These are phyloP conservation scores for Erethizon dorsatum DNA, from an alignment of 2,797 vertebrate species.

Conservation along the genomic window DNA sequence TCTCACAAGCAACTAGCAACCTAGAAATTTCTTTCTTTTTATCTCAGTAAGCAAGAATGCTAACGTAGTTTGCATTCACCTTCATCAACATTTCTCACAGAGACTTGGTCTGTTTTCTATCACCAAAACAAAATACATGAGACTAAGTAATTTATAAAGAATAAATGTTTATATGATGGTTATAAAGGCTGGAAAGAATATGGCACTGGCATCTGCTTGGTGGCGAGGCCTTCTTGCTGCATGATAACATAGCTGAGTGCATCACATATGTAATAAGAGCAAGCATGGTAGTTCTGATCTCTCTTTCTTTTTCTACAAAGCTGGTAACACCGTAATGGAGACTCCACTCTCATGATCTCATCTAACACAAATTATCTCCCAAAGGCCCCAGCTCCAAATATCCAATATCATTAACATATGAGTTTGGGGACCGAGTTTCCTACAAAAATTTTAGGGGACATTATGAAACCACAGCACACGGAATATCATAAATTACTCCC, in stretches of 20 bases:
- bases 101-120: not conserved
- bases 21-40: not conserved
- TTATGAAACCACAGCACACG: not conserved
- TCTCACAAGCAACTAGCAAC: not conserved
- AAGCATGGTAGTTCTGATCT: not conserved
- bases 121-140: not conserved
- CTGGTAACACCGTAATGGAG: rapidly evolving
- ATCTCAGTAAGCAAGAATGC: not conserved
- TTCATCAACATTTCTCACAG: not conserved
- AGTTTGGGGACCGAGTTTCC: not conserved
- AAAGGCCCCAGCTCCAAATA: not conserved
- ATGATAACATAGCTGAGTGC: not conserved
- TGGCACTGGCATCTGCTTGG: not conserved
- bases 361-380: not conserved
- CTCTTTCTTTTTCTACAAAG: not conserved
- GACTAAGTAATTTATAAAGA: not conserved
- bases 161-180: not conserved
- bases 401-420: not conserved
- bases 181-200: not conserved
- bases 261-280: not conserved
- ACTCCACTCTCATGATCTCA: too few relatives aligned
- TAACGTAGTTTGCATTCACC: not conserved
- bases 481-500: not conserved
- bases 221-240: rapidly evolving
- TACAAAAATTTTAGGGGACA: rapidly evolving